Base-by-base conservation (phyloP, 2,113 vertebrate species). In the Chrysochloris asiatica region DNA sequence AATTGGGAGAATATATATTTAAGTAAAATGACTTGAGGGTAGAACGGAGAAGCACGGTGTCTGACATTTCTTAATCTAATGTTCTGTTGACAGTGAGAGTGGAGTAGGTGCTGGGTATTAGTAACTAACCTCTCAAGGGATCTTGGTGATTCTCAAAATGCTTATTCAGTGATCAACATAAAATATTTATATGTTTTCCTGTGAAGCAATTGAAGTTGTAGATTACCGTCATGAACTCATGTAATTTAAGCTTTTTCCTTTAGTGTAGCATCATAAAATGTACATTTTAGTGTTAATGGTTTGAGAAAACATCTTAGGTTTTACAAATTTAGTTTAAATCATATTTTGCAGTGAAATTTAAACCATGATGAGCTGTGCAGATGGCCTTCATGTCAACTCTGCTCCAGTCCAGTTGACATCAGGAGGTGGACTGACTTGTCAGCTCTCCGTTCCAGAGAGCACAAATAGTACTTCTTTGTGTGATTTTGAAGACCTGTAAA, bases 401-500 rank as follows among this genome's bases (percentile, higher is more conserved):
- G 41, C 33, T 89, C 43, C 47, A 47, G 47, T 76, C 52, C 71
- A 45, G n/a, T 41, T 86, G 50, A 88, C 36, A 72, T n/a, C 30
- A 75, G 71, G 82, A 76, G 24, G 52, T 88, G 2, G 63, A 36
- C 65, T 56, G 19, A 16, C 17, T 93, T 3, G 54, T 33, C 90
- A 76, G 56, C 22, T 48, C n/a, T n/a, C n/a, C n/a, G n/a, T 50
- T 8, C 78, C 24, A 26, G 41, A 28, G 43, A 47, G 13, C 75
- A n/a, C 61, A 87, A 47, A 26, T 79, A 75, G 87, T 84, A 73
- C 9, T 79, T 69, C 30, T 86, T 45, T 41, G 36, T 90, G 61
- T 89, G 86, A 88, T 90, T 91, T 94, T 90, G 47, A 88, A 95
- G 71, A 6, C 14, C 14, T 12, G 26, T 86, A 59, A 93, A 48